A percentile compares a stretch with the other conserved stretches of the same genome.
These are phyloP conservation scores for Camelus bactrianus DNA, from an alignment of 2,113 vertebrate species.

Conservation along the genomic window DNA sequence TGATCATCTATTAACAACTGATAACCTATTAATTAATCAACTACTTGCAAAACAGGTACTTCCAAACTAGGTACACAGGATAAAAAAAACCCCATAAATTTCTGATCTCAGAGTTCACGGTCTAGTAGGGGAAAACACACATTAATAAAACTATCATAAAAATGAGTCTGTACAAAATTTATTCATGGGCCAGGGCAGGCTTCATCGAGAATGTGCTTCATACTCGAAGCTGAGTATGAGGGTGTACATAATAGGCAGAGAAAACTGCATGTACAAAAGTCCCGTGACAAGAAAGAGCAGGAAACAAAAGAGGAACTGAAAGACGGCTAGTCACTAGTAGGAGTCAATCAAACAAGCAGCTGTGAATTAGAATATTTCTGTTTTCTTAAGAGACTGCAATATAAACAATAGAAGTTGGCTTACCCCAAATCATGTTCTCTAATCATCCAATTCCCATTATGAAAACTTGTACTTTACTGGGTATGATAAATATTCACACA, in stretches of 20 bases:
- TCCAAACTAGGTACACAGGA: neutral
- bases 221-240: neutral
- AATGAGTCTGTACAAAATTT: neutral
- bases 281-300: neutral
- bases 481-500: neutral
- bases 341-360: neutral
- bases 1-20: constrained; percentile 32
- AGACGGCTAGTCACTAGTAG: neutral
- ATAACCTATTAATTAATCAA: neutral
- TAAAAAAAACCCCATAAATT: neutral
- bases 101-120: neutral
- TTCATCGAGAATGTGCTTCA: neutral
- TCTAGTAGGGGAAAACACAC: neutral
- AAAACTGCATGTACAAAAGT: neutral
- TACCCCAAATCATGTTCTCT: neutral
- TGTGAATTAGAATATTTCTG: neutral
- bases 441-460: neutral
- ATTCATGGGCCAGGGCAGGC: neutral
- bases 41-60: constrained; percentile 17
- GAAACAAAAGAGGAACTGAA: neutral
- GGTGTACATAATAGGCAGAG: neutral
- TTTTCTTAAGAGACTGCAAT: neutral
- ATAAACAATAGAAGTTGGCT: neutral
- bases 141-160: neutral
- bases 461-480: neutral